Evolutionary conservation across 2,113 vertebrate genomes (phyloP).

Genomic region (Xenus cinereus): DNA sequence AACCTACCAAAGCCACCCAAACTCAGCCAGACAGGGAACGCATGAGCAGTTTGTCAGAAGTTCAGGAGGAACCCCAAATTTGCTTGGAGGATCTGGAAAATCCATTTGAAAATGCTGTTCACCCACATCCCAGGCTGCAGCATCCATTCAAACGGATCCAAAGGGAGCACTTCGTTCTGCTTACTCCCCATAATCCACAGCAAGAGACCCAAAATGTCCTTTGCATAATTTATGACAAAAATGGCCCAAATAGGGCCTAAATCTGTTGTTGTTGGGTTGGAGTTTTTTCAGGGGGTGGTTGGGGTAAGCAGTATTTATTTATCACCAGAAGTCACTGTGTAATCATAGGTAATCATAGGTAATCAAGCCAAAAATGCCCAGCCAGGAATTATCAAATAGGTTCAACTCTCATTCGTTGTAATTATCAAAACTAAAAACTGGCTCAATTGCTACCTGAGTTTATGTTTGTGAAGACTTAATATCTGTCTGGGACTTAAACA

Average conservation of each 20-base stretch:
- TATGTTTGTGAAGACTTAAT: neutral
- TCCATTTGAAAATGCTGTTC: neutral
- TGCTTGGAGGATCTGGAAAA: neutral
- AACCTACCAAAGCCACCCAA: neutral
- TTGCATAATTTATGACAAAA: neutral
- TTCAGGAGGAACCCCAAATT: neutral
- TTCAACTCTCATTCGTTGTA: neutral
- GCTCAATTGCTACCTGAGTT: neutral
- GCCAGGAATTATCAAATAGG: neutral
- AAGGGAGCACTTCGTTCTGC: neutral
- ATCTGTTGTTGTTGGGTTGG: neutral
- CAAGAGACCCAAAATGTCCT: neutral
- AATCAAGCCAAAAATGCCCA: neutral
- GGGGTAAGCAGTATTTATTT: neutral
- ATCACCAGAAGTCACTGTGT: neutral
- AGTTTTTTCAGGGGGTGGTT: neutral
- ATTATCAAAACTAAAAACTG: neutral
- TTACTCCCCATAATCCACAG: neutral
- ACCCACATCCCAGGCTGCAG: neutral
- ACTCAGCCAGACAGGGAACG: neutral
- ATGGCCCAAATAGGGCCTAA: neutral
- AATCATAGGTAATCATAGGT: neutral
- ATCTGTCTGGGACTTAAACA: neutral
- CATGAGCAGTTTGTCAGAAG: neutral
- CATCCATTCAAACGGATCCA: neutral